phyloP scores from a whole-genome alignment of 2,888 invertebrate genomes.

The Cerastoderma edule region DNA sequence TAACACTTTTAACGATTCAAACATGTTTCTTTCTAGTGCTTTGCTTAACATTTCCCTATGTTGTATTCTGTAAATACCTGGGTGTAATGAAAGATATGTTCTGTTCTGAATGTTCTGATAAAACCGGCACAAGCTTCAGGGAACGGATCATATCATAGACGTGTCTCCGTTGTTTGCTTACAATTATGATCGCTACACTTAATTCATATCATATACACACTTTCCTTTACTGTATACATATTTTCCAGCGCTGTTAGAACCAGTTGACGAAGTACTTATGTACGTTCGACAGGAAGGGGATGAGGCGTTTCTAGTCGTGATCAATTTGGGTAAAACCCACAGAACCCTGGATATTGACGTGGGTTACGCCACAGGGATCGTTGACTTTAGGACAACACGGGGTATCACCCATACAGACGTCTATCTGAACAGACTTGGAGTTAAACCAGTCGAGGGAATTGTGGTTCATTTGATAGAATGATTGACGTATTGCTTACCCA shows the following conservation, averaged over 20 bases:
- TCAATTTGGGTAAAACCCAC: conserved; percentile 68
- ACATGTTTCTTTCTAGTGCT: too few relatives aligned
- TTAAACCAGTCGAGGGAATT: conserved; percentile 5
- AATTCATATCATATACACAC: too few relatives aligned
- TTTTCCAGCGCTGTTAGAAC: neutral
- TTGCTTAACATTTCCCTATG: too few relatives aligned
- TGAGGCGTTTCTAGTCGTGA: conserved; percentile 66
- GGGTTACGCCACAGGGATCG: neutral
- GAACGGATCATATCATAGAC: too few relatives aligned
- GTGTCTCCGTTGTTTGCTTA: too few relatives aligned
- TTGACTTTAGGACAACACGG: neutral
- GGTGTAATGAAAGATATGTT: too few relatives aligned
- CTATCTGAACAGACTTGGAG: neutral
- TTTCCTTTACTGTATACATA: too few relatives aligned
- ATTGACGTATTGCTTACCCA: neutral
- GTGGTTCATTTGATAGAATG: conserved; percentile 1
- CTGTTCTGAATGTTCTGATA: too few relatives aligned
- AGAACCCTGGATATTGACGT: neutral
- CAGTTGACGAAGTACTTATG: conserved; percentile 63
- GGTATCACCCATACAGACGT: neutral
- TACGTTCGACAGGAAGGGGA: conserved; percentile 63
- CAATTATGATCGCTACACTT: too few relatives aligned
- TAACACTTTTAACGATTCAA: too few relatives aligned
- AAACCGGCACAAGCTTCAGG: too few relatives aligned
- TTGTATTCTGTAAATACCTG: too few relatives aligned